Base-by-base conservation (phyloP, 1,140 invertebrate genomes). In the Arion vulgaris region DNA sequence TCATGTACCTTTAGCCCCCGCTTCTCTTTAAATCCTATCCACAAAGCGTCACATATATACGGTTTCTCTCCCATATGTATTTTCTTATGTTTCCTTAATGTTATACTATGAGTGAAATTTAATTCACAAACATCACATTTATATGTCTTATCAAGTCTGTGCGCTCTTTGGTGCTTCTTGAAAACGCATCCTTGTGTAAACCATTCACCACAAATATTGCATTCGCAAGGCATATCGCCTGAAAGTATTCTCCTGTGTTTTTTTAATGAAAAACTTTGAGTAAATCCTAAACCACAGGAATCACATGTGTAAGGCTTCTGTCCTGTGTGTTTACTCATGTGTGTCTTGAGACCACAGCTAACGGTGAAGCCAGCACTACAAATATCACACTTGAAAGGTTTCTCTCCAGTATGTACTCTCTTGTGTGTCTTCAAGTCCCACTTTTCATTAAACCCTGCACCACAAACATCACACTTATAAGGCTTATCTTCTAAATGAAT, bases 231-330 rank as follows among this genome's bases (percentile, higher is more conserved):
- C 34, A 11, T 51, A n/a, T 75, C 76, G 62, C 96, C 96, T 0
- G 96, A 97, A 89, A 97, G 96, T 87, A 96, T 97, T 39, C 96
- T 93, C 1, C 97, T 96, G 90, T 97, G 96, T 74, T 97, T 92
- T 90, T 97, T 96, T 28, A 97, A 93, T 89, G 97, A 97, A 92
- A 97, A 96, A 90, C 45, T 62, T 36, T 66, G 32, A 26, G 28
- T 41, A 39, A 78, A 36, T 5, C 78, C 32, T 38, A 86, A 23
- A 88, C 85, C 83, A 88, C 91, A 86, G 92, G 92, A 7, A 89
- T 87, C 83, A 92, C 92, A 51, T 83, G 87, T 88, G 83, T 90
- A 93, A 9, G 92, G 92, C 84, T 91, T 87, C 53, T 85, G 81
- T 4, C 85, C 87, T 19, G 69, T 83, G 72, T 88, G 87, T 7